Evolutionary conservation across 2,888 invertebrate genomes (phyloP).

Genomic region (Drosophila yooni): DNA sequence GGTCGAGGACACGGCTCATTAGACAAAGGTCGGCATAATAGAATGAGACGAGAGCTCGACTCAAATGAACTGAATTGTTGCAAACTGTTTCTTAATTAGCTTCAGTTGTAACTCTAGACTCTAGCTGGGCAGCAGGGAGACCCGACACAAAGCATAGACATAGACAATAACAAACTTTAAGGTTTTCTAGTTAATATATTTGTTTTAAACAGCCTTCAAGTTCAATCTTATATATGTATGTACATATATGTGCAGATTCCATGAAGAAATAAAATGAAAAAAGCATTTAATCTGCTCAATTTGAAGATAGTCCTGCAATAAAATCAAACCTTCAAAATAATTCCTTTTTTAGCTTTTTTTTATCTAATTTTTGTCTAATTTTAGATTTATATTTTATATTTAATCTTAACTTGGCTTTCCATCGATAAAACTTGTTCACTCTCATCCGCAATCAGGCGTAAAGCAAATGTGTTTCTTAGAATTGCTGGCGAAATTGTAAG

Average conservation of each 20-base stretch:
- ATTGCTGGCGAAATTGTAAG: background rate
- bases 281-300: background rate
- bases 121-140: too few species aligned
- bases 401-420: background rate
- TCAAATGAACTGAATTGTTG: conserved; percentile 20
- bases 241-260: background rate
- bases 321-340: background rate
- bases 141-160: background rate
- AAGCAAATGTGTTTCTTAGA: background rate
- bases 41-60: conserved; percentile 32
- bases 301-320: background rate
- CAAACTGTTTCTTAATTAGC: conserved; percentile 32
- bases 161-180: conserved; percentile 5
- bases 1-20: conserved; percentile 66
- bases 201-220: background rate
- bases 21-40: conserved; percentile 41
- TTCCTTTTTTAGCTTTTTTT: background rate
- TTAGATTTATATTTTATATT: background rate
- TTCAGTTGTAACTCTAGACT: conserved; percentile 2
- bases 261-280: background rate
- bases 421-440: background rate
- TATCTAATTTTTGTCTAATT: background rate
- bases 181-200: background rate
- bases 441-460: background rate
- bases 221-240: background rate